Evolutionary conservation across 2,797 vertebrate genomes (phyloP), one percentile per base, ranked within the genome.

Genomic region (Molossus molossus): DNA sequence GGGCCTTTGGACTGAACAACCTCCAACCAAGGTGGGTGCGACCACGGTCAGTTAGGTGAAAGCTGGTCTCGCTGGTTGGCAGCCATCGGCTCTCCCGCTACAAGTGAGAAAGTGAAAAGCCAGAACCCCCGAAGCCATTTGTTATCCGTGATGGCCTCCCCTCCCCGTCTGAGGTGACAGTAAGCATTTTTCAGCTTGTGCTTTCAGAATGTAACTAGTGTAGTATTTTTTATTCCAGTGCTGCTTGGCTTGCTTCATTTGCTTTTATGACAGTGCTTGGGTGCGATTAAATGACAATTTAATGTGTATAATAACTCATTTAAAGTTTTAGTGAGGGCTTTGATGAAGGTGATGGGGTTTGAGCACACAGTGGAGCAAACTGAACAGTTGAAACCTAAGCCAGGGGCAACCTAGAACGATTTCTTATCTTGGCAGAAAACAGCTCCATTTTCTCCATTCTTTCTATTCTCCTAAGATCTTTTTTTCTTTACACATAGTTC

Each of bases 251-350:
- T 97, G 97, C 97, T 97, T 97, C 97, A 97, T 98, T 98, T 97
- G 96, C 97, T 98, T 98, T 98, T 98, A 97, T 97, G 97, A 97
- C 95, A 92, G 97, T 97, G 96, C 97, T 97, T 94, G 96, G 96
- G 94, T 93, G 91, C 27, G 91, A 95, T 97, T 97, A 98, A 98
- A 97, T 97, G 97, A 96, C 97, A 98, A 98, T 97, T 97, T 97
- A 97, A 97, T 97, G 97, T 96, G 84, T 96, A 96, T 97, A 97
- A 98, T 98, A 97, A 97, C 95, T 98, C 98, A 97, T 96, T 97
- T 93, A 97, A 98, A 97, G 95, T 97, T 97, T 98, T 96, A 96
- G 97, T 0, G 25, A 94, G 95, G 90, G 96, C 97, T 96, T 80
- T 87, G 95, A 96, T 94, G 96, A 97, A 98, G 97, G 97, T 97